Conservation (phyloP, 2,888 invertebrate genomes). For the Abrostola tripartita region DNA sequence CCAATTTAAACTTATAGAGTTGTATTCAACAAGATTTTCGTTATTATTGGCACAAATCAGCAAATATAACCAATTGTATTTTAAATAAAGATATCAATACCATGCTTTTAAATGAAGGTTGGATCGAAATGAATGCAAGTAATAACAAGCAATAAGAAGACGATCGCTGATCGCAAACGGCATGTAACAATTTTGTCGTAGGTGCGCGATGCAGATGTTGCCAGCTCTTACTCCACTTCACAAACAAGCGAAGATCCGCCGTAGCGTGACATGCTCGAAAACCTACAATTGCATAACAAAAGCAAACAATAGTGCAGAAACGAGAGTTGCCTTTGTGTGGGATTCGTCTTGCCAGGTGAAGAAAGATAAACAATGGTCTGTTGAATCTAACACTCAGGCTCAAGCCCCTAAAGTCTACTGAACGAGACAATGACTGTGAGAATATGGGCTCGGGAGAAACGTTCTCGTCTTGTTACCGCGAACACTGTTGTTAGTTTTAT, state of each 20-base stretch:
- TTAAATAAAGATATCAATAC: too few relatives aligned
- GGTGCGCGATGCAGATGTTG: conserved; percentile 30
- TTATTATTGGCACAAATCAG: too few relatives aligned
- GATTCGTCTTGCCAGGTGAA: conserved; percentile 84
- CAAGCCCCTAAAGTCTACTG: conserved; percentile 82
- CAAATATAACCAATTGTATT: too few relatives aligned
- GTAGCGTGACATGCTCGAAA: conserved; percentile 78
- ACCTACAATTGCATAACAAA: conserved; percentile 86
- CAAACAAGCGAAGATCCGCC: conserved; percentile 78
- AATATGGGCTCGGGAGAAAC: conserved; percentile 84
- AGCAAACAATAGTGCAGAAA: conserved; percentile 84
- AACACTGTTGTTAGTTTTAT: conserved; percentile 87
- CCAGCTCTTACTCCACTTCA: conserved; percentile 70
- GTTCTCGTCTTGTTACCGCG: conserved; percentile 84
- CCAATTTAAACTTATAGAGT: too few relatives aligned
- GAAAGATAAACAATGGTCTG: conserved; percentile 85
- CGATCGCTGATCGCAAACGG: conserved; percentile 1
- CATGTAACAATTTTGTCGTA: conserved; percentile 3
- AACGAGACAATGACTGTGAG: conserved; percentile 83
- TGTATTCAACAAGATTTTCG: too few relatives aligned
- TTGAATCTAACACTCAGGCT: conserved; percentile 77
- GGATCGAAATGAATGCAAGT: not conserved
- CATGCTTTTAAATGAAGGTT: too few relatives aligned
- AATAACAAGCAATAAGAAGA: conserved; percentile 1
- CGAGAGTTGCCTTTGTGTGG: conserved; percentile 83